These are phyloP conservation scores for Dicrostonyx torquatus DNA, from an alignment of 2,797 vertebrate species.

Conservation along the genomic window DNA sequence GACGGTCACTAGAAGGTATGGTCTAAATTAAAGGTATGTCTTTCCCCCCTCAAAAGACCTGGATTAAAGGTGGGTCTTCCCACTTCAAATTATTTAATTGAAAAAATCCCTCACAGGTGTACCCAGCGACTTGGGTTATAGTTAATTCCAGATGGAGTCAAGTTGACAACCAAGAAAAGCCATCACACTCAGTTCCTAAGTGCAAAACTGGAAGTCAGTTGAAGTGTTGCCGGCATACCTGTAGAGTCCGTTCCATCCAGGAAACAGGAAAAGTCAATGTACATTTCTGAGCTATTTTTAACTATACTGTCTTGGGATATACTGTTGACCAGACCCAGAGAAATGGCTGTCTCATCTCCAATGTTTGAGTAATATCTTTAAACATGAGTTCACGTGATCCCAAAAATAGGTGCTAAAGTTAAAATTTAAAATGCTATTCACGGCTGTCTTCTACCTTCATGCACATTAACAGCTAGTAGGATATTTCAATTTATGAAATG, in stretches of 20 bases:
- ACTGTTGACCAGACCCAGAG: not conserved
- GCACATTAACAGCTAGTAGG: not conserved
- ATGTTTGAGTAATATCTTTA: not conserved
- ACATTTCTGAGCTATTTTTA: not conserved
- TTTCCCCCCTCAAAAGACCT: not conserved
- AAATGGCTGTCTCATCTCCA: not conserved
- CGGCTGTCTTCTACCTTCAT: not conserved
- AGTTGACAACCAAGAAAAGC: not conserved
- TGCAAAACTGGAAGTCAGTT: not conserved
- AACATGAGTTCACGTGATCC: not conserved
- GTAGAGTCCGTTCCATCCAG: not conserved
- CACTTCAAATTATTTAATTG: not conserved
- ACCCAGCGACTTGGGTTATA: not conserved
- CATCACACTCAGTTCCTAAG: not conserved
- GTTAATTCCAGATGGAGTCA: not conserved
- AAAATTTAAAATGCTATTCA: constrained; percentile 16
- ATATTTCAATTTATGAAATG: constrained; percentile 25
- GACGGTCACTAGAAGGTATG: not conserved
- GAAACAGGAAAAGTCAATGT: not conserved
- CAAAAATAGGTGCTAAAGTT: constrained; percentile 23
- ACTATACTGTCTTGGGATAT: not conserved
- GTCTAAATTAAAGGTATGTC: not conserved
- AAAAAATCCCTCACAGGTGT: not conserved
- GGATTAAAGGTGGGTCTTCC: not conserved
- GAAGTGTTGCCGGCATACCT: not conserved